Evolutionary conservation across 2,888 invertebrate genomes (phyloP), one percentile per base, ranked within the genome.

Genomic region (Spisula solida): DNA sequence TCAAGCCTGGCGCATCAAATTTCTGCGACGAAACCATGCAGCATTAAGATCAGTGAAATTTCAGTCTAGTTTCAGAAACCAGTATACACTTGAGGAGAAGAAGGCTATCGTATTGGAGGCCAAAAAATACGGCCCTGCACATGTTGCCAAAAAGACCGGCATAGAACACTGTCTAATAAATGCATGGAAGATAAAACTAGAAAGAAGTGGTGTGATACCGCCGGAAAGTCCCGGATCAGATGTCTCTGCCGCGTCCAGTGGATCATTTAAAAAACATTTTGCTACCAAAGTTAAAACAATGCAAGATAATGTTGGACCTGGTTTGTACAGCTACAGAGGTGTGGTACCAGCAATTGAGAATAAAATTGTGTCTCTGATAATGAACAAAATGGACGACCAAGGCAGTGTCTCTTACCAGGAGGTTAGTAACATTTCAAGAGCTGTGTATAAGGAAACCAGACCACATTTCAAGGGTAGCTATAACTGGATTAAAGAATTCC

Each of bases 1-100:
- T 5, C 92, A 90, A 55, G 92, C 92, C 20, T 92, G 92, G 92
- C 89, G 90, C 55, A 89, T 92, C 31, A 89, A 89, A 66, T 92
- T 92, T 82, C 51, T 92, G 2, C 56, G 89, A 82, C 34, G 92
- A 82, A 90, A 92, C 70, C 90, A 92, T 82, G 82, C 82, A 34
- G 90, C 92, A 18, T 78, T 92, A 56, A 92, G 90, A 78, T 79
- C 89, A 81, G 87, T 92, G 0, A 89, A 88, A 56, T 85, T 92
- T 29, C 88, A 89, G 47, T 92, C 92, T n/a, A 90, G 90, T 75
- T 92, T 89, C 29, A 87, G 92, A 82, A 92, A 89, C 60, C 90
- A 92, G 85, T 92, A 90, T 84, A 83, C 90, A 31, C 60, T 86
- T n/a, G 86, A 90, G 55, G 92, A 92, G 56, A 92, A 92, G 55